phyloP scores from a whole-genome alignment of 2,888 invertebrate genomes.

The Pristionchus entomophagus region DNA sequence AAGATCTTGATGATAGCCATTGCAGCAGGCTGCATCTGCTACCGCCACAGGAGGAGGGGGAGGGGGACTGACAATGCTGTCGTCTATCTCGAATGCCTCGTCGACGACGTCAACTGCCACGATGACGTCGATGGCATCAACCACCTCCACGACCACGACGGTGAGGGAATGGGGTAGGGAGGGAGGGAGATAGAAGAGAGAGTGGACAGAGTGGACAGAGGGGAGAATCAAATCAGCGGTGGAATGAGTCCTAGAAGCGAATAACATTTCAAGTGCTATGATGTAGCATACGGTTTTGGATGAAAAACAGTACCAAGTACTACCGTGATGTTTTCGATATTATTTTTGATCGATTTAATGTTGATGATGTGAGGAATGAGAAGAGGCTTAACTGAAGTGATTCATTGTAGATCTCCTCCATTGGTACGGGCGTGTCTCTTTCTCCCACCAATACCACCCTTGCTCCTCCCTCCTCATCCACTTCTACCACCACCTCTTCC shows the following conservation, averaged over 20 bases:
- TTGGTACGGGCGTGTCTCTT: neutral
- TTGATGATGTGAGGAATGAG: no score
- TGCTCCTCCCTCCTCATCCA: neutral
- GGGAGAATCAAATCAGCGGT: no score
- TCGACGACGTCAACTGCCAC: neutral
- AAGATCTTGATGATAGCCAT: neutral
- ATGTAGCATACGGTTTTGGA: no score
- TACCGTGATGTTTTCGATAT: no score
- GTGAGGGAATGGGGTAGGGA: neutral
- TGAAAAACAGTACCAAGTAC: no score
- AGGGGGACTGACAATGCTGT: neutral
- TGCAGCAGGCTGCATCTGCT: neutral
- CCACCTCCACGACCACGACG: constrained; percentile 16
- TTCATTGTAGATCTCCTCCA: constrained; percentile 14
- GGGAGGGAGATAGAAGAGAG: neutral
- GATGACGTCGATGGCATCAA: neutral
- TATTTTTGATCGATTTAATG: no score
- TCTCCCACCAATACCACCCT: constrained; percentile 4
- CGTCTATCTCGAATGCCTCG: neutral
- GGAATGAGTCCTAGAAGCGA: no score
- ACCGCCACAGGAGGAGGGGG: neutral
- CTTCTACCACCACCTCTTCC: neutral
- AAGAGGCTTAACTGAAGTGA: neutral
- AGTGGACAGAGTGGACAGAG: no score
- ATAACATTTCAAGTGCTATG: no score